Base-by-base conservation (phyloP, 2,113 vertebrate species). In the Raja brachyura region DNA sequence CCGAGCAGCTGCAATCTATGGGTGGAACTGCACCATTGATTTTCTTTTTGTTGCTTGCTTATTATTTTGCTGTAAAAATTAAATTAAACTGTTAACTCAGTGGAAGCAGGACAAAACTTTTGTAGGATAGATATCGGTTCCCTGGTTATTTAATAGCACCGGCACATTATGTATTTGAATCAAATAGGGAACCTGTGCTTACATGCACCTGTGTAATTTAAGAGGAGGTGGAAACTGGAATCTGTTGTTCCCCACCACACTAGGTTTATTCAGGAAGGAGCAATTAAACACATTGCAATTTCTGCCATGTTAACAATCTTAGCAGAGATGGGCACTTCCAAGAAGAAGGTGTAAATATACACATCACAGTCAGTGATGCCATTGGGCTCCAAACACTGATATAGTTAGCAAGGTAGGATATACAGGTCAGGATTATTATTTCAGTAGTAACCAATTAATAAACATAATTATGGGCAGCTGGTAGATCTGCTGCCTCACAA, bases 1-100 rank as follows among this genome's bases (percentile, higher is more conserved):
- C 83, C 28, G 63, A 88, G 59, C 83, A 88, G 83, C 83, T 88
- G 59, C 61, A 63, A 63, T 31, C n/a, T 63, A 59, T 63, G n/a
- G 83, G 83, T 63, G 59, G 28, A 88, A 31, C 61, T 88, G 59
- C 28, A 9, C 9, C 28, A 9, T n/a, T 28, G 74, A n/a, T 75
- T 75, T 75, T 75, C n/a, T 73, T n/a, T 6, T 75, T 75, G 28
- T 63, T 66, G 59, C 61, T 63, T 88, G 1, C n/a, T 77, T 77
- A 77, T 61, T 61, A 31, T 22, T 63, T 63, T 88, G 83, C 28
- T 31, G 61, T 25, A 61, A 63, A 88, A 61, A 16, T 59, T 86
- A 63, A 63, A 63, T 16, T 14, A 6, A 13, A 88, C 56, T 61
- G 81, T 61, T 85, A 85, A 85, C 25, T 14, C 16, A n/a, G 54